Conservation (phyloP, 2,113 vertebrate species). For the Guaruba guarouba region DNA sequence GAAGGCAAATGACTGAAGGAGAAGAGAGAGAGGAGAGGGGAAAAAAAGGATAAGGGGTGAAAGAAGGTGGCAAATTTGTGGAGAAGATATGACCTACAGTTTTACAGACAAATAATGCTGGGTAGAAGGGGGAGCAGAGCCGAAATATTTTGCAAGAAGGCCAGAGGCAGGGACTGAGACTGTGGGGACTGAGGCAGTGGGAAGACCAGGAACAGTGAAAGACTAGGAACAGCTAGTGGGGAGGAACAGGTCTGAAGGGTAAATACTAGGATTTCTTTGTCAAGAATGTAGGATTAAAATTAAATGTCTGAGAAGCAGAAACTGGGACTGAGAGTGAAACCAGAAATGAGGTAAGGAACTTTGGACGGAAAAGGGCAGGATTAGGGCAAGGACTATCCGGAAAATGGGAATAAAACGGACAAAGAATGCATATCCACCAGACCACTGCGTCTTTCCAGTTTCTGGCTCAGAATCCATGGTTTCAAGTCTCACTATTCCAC, state of each 20-base stretch:
- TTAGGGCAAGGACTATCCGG: neutral
- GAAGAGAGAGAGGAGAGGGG: neutral
- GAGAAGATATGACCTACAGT: neutral
- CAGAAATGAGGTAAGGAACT: neutral
- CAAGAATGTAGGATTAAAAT: neutral
- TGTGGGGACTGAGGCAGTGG: neutral
- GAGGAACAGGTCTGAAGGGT: neutral
- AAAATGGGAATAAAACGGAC: neutral
- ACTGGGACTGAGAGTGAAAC: neutral
- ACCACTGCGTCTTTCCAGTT: neutral
- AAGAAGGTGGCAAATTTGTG: neutral
- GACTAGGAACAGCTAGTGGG: neutral
- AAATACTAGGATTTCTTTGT: neutral
- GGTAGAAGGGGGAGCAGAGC: neutral
- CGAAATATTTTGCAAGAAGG: neutral
- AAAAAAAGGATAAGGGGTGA: neutral
- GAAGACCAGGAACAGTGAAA: neutral
- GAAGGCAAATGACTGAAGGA: neutral
- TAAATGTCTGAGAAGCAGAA: neutral
- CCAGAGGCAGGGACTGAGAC: neutral
- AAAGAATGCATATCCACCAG: neutral
- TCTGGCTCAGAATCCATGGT: neutral
- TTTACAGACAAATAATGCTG: neutral
- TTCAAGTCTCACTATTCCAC: neutral
- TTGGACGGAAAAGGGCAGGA: neutral